Conservation (phyloP, 2,113 vertebrate genomes). For the Mustelus asterias region DNA sequence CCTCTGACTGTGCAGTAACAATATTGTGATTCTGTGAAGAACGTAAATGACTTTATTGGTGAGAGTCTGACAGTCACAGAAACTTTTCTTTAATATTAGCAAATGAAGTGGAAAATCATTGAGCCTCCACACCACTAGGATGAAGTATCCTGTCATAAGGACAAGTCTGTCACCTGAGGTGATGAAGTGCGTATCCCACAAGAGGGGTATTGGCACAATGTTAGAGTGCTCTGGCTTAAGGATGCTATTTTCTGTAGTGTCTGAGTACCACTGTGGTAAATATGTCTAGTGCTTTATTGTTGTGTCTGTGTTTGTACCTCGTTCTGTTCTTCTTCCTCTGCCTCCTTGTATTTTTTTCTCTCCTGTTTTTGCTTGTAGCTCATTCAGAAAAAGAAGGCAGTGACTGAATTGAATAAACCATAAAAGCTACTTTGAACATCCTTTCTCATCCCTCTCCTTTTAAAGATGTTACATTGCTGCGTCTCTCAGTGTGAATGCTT, state of each 20-base stretch:
- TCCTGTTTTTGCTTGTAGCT: neutral
- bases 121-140: neutral
- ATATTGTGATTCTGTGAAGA: too few relatives aligned
- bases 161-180: neutral
- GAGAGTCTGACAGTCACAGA: neutral
- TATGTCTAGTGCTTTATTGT: neutral
- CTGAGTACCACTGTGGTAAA: neutral
- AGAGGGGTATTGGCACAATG: neutral
- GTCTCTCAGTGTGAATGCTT: conserved; percentile 41
- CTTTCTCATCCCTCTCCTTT: conserved; percentile 50
- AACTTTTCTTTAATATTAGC: neutral
- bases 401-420: conserved; percentile 50
- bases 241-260: neutral
- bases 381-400: neutral
- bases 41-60: neutral
- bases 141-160: neutral
- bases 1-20: too few relatives aligned
- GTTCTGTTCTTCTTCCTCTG: neutral
- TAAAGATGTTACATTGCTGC: neutral
- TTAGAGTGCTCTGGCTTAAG: neutral
- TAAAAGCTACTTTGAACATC: conserved; percentile 59
- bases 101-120: neutral
- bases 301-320: neutral
- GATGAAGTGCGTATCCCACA: neutral
- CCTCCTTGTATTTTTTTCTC: neutral